Percentiles rank a stretch among this genome's conserved stretches.
phyloP scores from a whole-genome alignment of 64 coral and sea anemone genomes.

The Stylophora pistillata region DNA sequence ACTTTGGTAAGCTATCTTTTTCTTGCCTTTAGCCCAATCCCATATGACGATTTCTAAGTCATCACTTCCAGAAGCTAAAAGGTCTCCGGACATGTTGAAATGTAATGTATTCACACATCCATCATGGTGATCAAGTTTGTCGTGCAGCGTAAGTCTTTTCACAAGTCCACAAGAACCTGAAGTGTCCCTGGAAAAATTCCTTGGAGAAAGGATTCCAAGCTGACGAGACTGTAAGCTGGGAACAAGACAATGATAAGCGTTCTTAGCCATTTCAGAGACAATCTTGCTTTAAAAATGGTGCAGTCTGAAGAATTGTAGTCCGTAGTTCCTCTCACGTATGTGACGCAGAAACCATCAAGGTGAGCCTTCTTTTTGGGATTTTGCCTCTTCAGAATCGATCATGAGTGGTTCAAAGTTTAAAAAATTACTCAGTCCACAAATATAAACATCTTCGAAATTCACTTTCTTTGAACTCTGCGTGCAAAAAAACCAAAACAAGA shows the following conservation, averaged over 20 bases:
- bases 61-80: slow-evolving; percentile 93
- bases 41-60: slow-evolving; percentile 95
- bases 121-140: slow-evolving; percentile 82
- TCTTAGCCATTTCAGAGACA: slow-evolving; percentile 76
- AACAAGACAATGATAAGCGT: slow-evolving; percentile 36
- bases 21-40: slow-evolving; percentile 97
- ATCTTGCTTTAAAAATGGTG: background rate
- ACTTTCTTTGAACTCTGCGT: background rate
- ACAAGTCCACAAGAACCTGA: slow-evolving; percentile 79
- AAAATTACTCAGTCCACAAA: slow-evolving; percentile 11
- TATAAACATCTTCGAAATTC: background rate
- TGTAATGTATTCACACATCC: slow-evolving; percentile 98
- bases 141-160: slow-evolving; percentile 69
- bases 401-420: background rate
- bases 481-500: background rate
- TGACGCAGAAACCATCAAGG: background rate
- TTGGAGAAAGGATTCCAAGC: slow-evolving; percentile 71
- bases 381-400: background rate
- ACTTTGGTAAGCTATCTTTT: slow-evolving; percentile 89
- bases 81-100: slow-evolving; percentile 84
- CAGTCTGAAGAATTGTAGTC: background rate
- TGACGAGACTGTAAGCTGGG: slow-evolving; percentile 72
- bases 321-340: slow-evolving; percentile 12
- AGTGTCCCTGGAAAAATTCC: slow-evolving; percentile 75
- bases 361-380: background rate